Percentiles rank a stretch among this genome's conserved stretches.
Evolutionary conservation across 2,888 invertebrate species (phyloP).

Genomic region (Apotomis betuletana): DNA sequence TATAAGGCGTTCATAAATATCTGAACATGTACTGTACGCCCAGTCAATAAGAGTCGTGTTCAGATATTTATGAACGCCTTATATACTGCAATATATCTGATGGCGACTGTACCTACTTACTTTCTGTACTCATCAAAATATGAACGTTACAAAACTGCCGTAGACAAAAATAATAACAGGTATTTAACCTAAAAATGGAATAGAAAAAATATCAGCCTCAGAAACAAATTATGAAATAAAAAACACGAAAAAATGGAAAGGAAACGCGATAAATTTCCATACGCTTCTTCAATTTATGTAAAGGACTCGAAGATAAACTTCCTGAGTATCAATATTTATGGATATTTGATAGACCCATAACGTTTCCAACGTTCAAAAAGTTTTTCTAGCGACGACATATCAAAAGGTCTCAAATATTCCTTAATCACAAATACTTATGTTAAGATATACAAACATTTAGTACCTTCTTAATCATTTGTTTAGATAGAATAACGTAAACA

Average conservation of each 20-base stretch:
- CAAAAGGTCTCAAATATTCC: not conserved
- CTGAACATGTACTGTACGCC: too few relatives aligned
- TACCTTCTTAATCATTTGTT: too few relatives aligned
- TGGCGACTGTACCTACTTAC: too few relatives aligned
- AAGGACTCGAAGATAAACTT: slow-evolving; percentile 23
- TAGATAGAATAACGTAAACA: too few relatives aligned
- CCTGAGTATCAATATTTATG: slow-evolving; percentile 34
- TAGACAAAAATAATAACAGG: too few relatives aligned
- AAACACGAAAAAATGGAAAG: slow-evolving; percentile 5
- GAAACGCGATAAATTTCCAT: slow-evolving; percentile 22
- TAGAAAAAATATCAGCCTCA: slow-evolving; percentile 1
- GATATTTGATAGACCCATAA: slow-evolving; percentile 33
- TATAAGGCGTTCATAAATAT: too few relatives aligned
- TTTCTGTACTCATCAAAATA: too few relatives aligned
- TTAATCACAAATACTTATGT: not conserved
- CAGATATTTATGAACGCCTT: too few relatives aligned
- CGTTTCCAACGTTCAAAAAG: slow-evolving; percentile 10
- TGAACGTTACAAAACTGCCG: too few relatives aligned
- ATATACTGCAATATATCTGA: too few relatives aligned
- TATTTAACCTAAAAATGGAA: not conserved
- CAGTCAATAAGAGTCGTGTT: too few relatives aligned
- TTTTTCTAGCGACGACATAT: slow-evolving; percentile 3
- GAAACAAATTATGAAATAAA: slow-evolving; percentile 17
- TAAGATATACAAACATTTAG: too few relatives aligned
- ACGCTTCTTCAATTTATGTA: slow-evolving; percentile 24